A percentile compares a stretch with the other conserved stretches of the same genome.
Conservation (phyloP, 2,113 vertebrate species). For the Azemiops feae region DNA sequence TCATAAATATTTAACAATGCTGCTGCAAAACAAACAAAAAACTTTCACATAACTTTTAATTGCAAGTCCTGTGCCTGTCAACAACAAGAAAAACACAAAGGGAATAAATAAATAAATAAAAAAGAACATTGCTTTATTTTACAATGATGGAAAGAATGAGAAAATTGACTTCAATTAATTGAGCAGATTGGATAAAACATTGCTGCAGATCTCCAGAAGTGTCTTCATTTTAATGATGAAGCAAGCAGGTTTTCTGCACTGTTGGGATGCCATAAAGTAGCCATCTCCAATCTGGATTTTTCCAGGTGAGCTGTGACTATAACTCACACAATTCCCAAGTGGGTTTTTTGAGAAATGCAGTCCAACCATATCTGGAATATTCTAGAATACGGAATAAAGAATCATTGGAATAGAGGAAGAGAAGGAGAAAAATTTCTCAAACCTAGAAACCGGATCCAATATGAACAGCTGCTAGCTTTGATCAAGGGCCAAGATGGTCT, state of each 20-base stretch:
- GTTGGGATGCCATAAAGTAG: neutral
- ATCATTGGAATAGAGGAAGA: neutral
- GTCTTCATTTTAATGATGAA: neutral
- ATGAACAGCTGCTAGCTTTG: neutral
- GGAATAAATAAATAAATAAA: slow-evolving; percentile 12
- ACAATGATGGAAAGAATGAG: neutral
- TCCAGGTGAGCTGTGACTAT: neutral
- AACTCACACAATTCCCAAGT: neutral
- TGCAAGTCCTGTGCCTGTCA: slow-evolving; percentile 60
- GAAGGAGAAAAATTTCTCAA: neutral
- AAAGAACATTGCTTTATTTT: neutral
- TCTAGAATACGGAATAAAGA: neutral
- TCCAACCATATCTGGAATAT: neutral
- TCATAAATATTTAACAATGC: slow-evolving; percentile 79
- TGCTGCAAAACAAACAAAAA: slow-evolving; percentile 78
- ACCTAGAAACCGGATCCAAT: neutral
- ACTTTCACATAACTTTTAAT: slow-evolving; percentile 78
- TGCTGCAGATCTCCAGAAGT: neutral
- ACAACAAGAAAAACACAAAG: slow-evolving; percentile 18
- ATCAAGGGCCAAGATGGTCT: neutral
- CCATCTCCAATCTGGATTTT: neutral
- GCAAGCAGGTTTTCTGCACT: neutral
- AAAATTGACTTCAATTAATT: neutral
- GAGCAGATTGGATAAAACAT: neutral
- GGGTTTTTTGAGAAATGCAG: neutral